phyloP scores from a whole-genome alignment of 2,888 invertebrate genomes.

The Hydrotaea cyrtoneurina region DNA sequence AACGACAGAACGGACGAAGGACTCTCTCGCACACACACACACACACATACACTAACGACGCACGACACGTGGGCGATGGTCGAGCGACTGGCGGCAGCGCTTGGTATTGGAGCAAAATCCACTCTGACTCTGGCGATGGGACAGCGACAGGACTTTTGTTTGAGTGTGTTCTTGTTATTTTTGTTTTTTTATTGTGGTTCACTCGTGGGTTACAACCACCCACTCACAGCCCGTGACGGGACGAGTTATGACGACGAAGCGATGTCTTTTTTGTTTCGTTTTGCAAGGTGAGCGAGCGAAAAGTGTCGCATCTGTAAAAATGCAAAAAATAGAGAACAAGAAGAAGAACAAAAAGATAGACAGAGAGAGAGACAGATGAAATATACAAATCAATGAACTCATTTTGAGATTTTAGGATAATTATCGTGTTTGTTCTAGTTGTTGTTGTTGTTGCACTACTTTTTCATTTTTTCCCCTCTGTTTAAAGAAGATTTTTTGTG shows the following conservation, averaged over 20 bases:
- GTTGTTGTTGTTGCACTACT: background rate
- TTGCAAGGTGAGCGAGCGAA: conserved; percentile 57
- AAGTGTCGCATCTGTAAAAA: conserved; percentile 64
- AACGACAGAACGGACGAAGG: conserved; percentile 17
- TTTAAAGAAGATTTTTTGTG: background rate
- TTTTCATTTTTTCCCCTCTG: too few species aligned
- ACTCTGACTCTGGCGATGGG: conserved; percentile 17
- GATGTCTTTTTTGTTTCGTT: background rate
- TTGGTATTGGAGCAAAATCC: conserved; percentile 18
- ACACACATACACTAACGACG: conserved; percentile 27
- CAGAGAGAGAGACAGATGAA: background rate
- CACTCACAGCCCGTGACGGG: background rate
- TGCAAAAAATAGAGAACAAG: conserved; percentile 48
- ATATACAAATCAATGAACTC: conserved; percentile 37
- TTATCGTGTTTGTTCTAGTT: background rate
- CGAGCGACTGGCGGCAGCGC: too few species aligned
- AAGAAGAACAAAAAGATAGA: conserved; percentile 14
- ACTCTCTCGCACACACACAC: conserved; percentile 48
- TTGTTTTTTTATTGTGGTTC: background rate
- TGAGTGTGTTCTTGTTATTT: too few species aligned
- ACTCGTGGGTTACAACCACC: background rate
- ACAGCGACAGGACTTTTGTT: conserved; percentile 1
- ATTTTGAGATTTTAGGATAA: conserved; percentile 39
- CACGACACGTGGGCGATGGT: conserved; percentile 22
- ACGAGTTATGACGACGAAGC: background rate